phyloP scores from a whole-genome alignment of 2,797 vertebrate species.

The Limosa lapponica region DNA sequence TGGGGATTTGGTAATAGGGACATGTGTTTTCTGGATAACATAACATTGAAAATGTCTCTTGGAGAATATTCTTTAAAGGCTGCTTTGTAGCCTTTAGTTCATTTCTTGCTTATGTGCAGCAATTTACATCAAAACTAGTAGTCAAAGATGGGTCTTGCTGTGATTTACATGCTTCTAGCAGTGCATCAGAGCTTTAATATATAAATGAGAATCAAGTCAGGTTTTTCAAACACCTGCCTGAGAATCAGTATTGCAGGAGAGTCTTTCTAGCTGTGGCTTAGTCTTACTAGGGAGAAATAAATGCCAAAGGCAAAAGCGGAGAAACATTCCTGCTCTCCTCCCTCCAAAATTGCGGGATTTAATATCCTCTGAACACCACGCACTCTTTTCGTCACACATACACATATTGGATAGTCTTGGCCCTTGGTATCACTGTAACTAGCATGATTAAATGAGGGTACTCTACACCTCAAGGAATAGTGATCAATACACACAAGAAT shows the following conservation, averaged over 20 bases:
- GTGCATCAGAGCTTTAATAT: background rate
- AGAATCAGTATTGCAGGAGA: background rate
- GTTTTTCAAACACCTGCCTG: background rate
- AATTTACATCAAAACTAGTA: constrained; percentile 23
- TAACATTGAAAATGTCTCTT: background rate
- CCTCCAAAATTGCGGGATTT: background rate
- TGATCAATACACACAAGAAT: background rate
- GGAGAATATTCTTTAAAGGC: background rate
- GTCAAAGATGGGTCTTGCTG: background rate
- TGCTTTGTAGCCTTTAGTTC: background rate
- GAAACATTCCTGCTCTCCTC: background rate
- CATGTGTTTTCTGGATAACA: background rate
- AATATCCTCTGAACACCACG: background rate
- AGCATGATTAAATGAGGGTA: background rate
- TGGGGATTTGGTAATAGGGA: background rate
- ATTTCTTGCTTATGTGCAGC: background rate
- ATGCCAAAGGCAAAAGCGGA: background rate
- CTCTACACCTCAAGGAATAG: background rate
- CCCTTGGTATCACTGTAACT: background rate
- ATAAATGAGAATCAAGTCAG: background rate
- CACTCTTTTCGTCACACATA: background rate
- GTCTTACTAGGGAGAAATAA: background rate
- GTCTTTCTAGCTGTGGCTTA: background rate
- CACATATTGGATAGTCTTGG: background rate
- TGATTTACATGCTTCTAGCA: constrained; percentile 10